Conservation (phyloP, 2,797 vertebrate species). For the Molossus molossus region DNA sequence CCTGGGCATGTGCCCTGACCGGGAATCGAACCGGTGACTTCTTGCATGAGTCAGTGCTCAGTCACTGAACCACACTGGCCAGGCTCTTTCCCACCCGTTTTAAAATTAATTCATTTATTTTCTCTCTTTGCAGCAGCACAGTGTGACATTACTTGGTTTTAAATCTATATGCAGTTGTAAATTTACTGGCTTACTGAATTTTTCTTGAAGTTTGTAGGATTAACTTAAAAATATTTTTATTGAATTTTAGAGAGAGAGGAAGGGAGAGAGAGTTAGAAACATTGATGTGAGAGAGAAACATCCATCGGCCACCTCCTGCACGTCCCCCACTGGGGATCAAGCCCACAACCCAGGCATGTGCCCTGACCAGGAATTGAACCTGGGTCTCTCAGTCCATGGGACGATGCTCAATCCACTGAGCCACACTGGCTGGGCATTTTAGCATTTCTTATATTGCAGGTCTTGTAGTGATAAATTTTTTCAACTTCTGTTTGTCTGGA, state of each 20-base stretch:
- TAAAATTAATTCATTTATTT: constrained; percentile 24
- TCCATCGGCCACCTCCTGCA: not conserved
- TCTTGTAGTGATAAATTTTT: no score
- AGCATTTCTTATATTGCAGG: no score
- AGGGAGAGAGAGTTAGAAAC: not conserved
- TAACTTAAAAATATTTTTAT: not conserved
- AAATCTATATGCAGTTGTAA: constrained; percentile 41
- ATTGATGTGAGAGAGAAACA: not conserved
- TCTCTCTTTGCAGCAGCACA: constrained; percentile 21
- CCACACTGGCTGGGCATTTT: no score
- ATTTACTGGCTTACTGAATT: constrained; percentile 25
- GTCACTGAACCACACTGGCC: no score
- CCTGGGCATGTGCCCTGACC: no score
- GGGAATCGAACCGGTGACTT: no score
- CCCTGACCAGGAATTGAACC: not conserved
- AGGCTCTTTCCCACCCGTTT: not conserved
- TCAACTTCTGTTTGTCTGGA: no score
- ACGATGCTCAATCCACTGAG: no score
- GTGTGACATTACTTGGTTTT: constrained; percentile 19
- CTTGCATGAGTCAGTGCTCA: no score
- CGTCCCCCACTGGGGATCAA: not conserved
- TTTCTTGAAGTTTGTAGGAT: constrained; percentile 51
- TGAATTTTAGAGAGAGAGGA: not conserved
- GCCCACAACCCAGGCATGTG: not conserved
- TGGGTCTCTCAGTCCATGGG: no score